Base-by-base conservation (phyloP, 2,113 vertebrate species). In the Bucco capensis region DNA sequence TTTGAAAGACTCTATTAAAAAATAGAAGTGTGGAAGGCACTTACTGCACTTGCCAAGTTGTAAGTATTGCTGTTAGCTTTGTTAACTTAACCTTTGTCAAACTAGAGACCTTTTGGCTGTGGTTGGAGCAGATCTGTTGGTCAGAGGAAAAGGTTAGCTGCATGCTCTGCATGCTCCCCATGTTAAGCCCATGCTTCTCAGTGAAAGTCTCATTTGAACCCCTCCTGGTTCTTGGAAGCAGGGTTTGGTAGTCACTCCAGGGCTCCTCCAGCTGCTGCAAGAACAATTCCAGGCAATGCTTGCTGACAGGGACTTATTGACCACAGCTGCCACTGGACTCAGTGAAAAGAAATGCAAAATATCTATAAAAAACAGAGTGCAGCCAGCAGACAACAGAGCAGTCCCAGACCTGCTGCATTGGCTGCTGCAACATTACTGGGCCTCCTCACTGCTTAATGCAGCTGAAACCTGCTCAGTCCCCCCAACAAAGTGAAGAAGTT, bases 61-160 rank as follows among this genome's bases (percentile, higher is more conserved):
- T 6, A 31, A 81, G 61, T 21, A 62, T 61, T 15, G 11, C 44
- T 8, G 14, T 54, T n/a, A 4, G 53, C 31, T 53, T 86, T 94
- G 86, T 82, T 50, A 6, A 53, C 67, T 31, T 71, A 66, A 70
- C 62, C 67, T 89, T 58, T 65, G 33, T 12, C 23, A 6, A 40
- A 37, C 19, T 8, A 21, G 10, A 5, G 56, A 19, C 47, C 30
- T 66, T 25, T 51, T 51, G 16, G 30, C 30, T n/a, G n/a, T 33
- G 9, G 1, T 7, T 15, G 40, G 31, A 46, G 58, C 2, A 1
- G 31, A 28, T 0, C 2, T 1, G 9, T 12, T 5, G 28, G 65
- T 12, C 8, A 15, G n/a, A 51, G 53, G n/a, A 66, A 22, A 31
- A 51, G 51, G 3, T 42, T 38, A 4, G 56, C 50, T 30, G 15